These are phyloP conservation scores for Rhinichthys klamathensis DNA, from an alignment of 2,113 vertebrate species.

Conservation along the genomic window DNA sequence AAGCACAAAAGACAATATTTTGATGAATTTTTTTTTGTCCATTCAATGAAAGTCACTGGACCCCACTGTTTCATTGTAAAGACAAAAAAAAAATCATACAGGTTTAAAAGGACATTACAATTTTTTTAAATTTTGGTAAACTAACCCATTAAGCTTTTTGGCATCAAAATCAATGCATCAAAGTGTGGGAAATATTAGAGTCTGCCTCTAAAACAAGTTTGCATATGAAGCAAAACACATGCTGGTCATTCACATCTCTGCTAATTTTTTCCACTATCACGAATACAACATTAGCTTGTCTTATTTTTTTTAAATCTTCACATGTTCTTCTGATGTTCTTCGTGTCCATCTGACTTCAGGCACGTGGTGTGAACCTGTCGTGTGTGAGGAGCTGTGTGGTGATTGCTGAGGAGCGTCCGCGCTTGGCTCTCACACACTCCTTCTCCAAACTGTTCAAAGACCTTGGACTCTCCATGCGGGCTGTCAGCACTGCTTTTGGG, in stretches of 20 bases:
- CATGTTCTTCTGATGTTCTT: background rate
- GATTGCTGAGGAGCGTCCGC: slow-evolving; percentile 92
- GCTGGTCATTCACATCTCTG: background rate
- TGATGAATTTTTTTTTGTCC: too few relatives aligned
- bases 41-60: too few relatives aligned
- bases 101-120: background rate
- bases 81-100: too few relatives aligned
- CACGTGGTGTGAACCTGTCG: slow-evolving; percentile 90
- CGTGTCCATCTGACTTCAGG: slow-evolving; percentile 68
- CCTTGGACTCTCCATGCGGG: slow-evolving; percentile 88
- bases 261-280: too few relatives aligned
- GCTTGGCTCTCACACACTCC: slow-evolving; percentile 87
- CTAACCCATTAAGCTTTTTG: too few relatives aligned
- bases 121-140: background rate
- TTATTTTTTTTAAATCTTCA: background rate
- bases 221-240: background rate
- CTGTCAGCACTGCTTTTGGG: slow-evolving; percentile 96
- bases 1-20: too few relatives aligned
- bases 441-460: slow-evolving; percentile 99
- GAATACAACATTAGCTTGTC: background rate
- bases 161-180: too few relatives aligned
- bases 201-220: background rate
- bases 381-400: slow-evolving; percentile 95
- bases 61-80: too few relatives aligned
- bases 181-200: background rate